A percentile compares a stretch with the other conserved stretches of the same genome.
phyloP scores from a whole-genome alignment of 2,113 vertebrate genomes.

The Leptobrachium leishanense region DNA sequence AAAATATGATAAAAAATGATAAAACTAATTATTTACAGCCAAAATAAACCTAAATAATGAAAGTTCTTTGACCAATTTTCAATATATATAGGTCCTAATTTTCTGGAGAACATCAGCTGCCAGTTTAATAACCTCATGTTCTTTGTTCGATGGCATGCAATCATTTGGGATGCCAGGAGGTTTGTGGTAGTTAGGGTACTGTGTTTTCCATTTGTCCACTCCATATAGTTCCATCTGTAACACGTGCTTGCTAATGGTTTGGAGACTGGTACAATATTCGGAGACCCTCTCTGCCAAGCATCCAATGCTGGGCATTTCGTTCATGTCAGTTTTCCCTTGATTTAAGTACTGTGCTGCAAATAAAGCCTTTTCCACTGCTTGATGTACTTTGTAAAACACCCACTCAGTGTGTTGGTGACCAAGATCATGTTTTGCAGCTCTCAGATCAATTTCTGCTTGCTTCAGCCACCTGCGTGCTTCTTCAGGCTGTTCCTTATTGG shows the following conservation, averaged over 20 bases:
- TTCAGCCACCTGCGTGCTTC: constrained; percentile 72
- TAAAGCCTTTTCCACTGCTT: constrained; percentile 74
- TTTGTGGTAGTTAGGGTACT: constrained; percentile 68
- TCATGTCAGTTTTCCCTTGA: constrained; percentile 47
- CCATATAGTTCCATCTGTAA: constrained; percentile 56
- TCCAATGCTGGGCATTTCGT: constrained; percentile 34
- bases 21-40: no score
- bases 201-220: constrained; percentile 69
- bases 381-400: constrained; percentile 76
- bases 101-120: constrained; percentile 45
- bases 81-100: constrained; percentile 35
- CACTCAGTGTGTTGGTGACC: constrained; percentile 65
- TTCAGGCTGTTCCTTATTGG: constrained; percentile 52
- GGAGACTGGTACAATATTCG: constrained; percentile 51
- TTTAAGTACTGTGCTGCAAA: constrained; percentile 64
- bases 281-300: constrained; percentile 58
- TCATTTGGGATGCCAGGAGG: constrained; percentile 69
- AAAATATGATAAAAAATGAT: no score
- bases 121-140: constrained; percentile 54
- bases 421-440: constrained; percentile 60
- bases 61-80: not conserved
- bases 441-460: constrained; percentile 73
- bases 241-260: constrained; percentile 56
- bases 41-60: no score
- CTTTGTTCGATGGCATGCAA: constrained; percentile 58